Base-by-base conservation (phyloP, 2,797 vertebrate genomes). In the Argya squamiceps region DNA sequence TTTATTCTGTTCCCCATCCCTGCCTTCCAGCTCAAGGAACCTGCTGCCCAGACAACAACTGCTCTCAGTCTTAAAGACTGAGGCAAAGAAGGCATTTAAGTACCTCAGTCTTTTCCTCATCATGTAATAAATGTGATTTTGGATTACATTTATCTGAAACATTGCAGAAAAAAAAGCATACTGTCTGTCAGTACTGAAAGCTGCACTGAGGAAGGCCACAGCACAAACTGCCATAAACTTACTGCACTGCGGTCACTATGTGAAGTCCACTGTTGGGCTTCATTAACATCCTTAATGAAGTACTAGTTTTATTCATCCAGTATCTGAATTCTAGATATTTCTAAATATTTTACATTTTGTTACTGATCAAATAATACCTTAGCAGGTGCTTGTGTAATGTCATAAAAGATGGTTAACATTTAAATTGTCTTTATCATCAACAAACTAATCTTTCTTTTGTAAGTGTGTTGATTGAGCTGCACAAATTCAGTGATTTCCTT, bases 231-330 rank as follows among this genome's bases (percentile, higher is more conserved):
- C 24, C 52, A 3, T 26, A 65, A 63, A 59, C 15, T 50, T 50
- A 55, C 1, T 76, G 4, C 2, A 4, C 12, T 62, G 41, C 63
- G 15, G 6, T 73, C 24, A 6, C 32, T 56, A 0, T n/a, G 23
- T 60, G 29, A 53, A 32, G 49, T 46, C 29, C 11, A 34, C 2
- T 36, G 10, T 11, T 19, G 16, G n/a, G 41, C 16, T 53, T 84
- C 5, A 10, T 1, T 68, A 14, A 46, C 23, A 21, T 39, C 12
- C 73, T 46, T 43, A 71, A 13, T 26, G 10, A 76, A 58, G 26
- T 52, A n/a, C 9, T 53, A 34, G 18, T 67, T 77, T 71, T 88
- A 39, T 15, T 55, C 3, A 36, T 59, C 13, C 22, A 47, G 11
- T 46, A 24, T 79, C 16, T 73, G 80, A 85, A 58, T 64, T 89